These are phyloP conservation scores for Drosophila aff. DNA, from an alignment of 1,140 invertebrate species.

Conservation along the genomic window DNA sequence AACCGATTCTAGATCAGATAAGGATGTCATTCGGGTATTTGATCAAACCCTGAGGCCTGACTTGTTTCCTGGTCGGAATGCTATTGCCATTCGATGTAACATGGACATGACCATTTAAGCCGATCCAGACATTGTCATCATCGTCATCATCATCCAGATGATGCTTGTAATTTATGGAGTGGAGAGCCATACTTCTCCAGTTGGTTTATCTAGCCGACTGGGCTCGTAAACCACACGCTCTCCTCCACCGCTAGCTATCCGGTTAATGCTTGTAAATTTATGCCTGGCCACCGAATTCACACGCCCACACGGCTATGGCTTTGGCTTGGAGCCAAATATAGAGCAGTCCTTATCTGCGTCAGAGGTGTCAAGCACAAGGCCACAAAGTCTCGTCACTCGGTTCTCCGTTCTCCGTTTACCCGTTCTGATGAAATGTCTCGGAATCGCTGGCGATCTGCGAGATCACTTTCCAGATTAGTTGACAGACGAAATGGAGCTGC, in stretches of 20 bases:
- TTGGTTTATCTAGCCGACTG: conserved; percentile 19
- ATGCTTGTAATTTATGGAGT: conserved; percentile 14
- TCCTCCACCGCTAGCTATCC: neutral
- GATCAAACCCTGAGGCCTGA: neutral
- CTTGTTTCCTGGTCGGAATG: neutral
- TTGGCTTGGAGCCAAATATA: conserved; percentile 15
- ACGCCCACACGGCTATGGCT: conserved; percentile 12
- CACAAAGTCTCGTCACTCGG: conserved; percentile 12
- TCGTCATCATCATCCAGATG: neutral
- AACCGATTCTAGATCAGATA: conserved; percentile 11
- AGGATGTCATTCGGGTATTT: neutral
- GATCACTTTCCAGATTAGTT: conserved; percentile 2
- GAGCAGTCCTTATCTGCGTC: conserved; percentile 37
- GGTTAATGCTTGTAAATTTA: conserved; percentile 43
- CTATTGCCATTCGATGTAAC: neutral
- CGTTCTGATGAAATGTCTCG: conserved; percentile 49
- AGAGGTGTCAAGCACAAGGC: conserved; percentile 41
- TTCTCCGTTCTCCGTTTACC: conserved; percentile 8
- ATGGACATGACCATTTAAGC: conserved; percentile 29
- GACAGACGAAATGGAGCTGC: conserved; percentile 41
- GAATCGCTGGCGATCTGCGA: neutral
- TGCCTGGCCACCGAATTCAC: conserved; percentile 33
- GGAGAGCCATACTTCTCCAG: conserved; percentile 21
- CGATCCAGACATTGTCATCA: conserved; percentile 4
- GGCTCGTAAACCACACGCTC: neutral